Base-by-base conservation (phyloP, 1,140 invertebrate genomes). In the Hestina assimilis region DNA sequence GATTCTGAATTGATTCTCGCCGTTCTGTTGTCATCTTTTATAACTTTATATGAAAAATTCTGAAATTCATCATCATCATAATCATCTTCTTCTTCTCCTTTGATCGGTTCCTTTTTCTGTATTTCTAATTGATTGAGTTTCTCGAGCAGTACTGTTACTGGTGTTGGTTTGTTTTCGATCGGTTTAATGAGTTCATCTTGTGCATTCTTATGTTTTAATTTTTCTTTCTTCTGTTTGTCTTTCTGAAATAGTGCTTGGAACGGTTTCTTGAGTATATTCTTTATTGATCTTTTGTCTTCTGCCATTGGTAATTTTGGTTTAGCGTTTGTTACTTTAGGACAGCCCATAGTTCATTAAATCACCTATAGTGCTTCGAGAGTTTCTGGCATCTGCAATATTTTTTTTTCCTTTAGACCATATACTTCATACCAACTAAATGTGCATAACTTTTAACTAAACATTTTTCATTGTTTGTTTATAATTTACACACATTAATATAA, bases 1-100 rank as follows among this genome's bases (percentile, higher is more conserved):
- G 75, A 76, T 5, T 83, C 75, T 1, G 82, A 83, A 6, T 76
- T 72, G 2, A 77, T 72, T 11, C 73, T 70, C 0, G 58, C 46
- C 7, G 46, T 57, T 47, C 66, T 63, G 0, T 43, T 24, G 20
- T 79, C 79, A 0, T 68, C 72, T 17, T 71, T 62, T n/a, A 81
- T 59, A 0, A 69, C 29, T 63, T 72, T 75, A 23, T 59, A 63
- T 0, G 66, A 59, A 35, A 81, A 81, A 28, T 80, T 76, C 0
- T 61, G 40, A 0, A 78, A 58, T 56, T 84, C 80, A 23, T 79
- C 66, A 1, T 75, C 72, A 26, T 75, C 69, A 14, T 72, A 64
- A 0, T 60, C 31, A 4, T 15, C 12, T 24, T 8, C 19, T 0
- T 21, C 20, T 31, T 59, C 14, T 8, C 28, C 8, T 29, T 33